Evolutionary conservation across 2,113 vertebrate genomes (phyloP).

Genomic region (Murina feae): DNA sequence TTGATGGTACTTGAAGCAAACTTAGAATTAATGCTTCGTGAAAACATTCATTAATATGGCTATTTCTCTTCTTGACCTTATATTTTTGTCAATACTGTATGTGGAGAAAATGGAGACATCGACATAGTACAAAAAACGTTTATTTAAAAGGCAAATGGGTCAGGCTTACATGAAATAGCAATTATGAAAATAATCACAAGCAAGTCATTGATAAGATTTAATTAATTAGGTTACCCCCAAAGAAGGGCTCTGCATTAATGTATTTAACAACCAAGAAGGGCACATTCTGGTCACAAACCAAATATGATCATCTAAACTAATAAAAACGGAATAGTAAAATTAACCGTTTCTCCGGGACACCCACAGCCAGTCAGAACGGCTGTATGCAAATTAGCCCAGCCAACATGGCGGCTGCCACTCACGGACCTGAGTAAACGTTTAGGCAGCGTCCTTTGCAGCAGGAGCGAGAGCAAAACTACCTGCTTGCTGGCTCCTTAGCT

Average conservation of each 20-base stretch:
- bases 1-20: background rate
- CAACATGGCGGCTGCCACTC: too few species aligned
- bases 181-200: slow-evolving; percentile 44
- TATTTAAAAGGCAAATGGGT: slow-evolving; percentile 49
- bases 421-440: too few species aligned
- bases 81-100: slow-evolving; percentile 48
- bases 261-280: background rate
- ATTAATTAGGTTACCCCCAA: slow-evolving; percentile 48
- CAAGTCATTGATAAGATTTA: slow-evolving; percentile 34
- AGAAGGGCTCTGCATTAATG: background rate
- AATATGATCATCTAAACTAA: background rate
- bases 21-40: background rate
- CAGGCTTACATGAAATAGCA: slow-evolving; percentile 22
- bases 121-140: background rate
- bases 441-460: too few species aligned
- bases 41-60: slow-evolving; percentile 6
- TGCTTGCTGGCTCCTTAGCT: too few species aligned
- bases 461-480: too few species aligned
- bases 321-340: too few species aligned
- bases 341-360: too few species aligned
- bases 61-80: slow-evolving; percentile 28
- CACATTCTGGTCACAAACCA: background rate
- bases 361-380: too few species aligned
- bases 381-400: too few species aligned
- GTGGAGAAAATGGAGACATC: slow-evolving; percentile 28